These are phyloP conservation scores for Sinopyrophorus schimmeli DNA, from an alignment of 2,888 invertebrate genomes.

Conservation along the genomic window DNA sequence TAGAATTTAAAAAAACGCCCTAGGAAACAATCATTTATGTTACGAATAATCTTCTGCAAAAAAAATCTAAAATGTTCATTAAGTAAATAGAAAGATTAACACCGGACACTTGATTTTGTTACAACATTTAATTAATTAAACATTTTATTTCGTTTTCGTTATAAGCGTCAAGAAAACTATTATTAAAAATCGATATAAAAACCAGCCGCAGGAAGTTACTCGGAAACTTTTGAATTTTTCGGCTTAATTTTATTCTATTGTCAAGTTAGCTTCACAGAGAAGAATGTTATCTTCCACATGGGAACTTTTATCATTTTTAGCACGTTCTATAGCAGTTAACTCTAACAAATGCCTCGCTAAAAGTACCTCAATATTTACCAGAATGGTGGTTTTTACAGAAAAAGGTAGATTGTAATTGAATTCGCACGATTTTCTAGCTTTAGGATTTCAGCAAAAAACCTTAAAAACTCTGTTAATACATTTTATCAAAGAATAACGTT, in stretches of 20 bases:
- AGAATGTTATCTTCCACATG: conserved; percentile 5
- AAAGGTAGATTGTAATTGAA: conserved; percentile 3
- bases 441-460: neutral
- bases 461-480: too few species aligned
- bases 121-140: too few species aligned
- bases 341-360: conserved; percentile 1
- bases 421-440: neutral
- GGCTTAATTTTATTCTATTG: conserved; percentile 4
- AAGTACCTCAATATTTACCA: conserved; percentile 4
- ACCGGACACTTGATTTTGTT: too few species aligned
- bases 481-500: too few species aligned
- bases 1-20: too few species aligned
- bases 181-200: conserved; percentile 6
- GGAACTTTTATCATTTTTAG: conserved; percentile 18
- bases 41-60: too few species aligned
- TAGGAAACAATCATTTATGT: too few species aligned
- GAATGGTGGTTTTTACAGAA: neutral
- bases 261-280: neutral
- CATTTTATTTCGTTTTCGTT: too few species aligned
- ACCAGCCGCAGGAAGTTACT: neutral
- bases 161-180: too few species aligned
- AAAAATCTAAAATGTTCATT: too few species aligned
- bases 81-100: too few species aligned
- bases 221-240: conserved; percentile 1
- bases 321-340: conserved; percentile 12